A percentile compares a stretch with the other conserved stretches of the same genome.
Evolutionary conservation across 2,797 vertebrate species (phyloP).

Genomic region (Parotocinclus haroldoi): DNA sequence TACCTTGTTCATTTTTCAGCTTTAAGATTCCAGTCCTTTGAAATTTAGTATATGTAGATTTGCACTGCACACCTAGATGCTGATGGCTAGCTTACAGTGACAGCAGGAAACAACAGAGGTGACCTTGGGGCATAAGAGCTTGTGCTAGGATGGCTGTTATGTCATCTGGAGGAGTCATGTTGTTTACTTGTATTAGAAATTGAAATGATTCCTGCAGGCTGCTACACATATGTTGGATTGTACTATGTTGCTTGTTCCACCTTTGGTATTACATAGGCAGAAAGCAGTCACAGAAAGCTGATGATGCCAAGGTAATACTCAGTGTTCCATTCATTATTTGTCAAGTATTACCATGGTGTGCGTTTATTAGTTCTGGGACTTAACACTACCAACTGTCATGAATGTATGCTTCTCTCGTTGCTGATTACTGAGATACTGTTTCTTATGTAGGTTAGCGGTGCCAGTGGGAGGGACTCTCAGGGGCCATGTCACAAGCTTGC

Average conservation of each 20-base stretch:
- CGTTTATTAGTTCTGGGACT: slow-evolving; percentile 4
- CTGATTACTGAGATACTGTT: background rate
- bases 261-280: background rate
- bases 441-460: slow-evolving; percentile 44
- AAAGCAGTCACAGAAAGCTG: background rate
- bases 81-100: slow-evolving; percentile 1
- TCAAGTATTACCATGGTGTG: background rate
- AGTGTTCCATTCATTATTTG: background rate
- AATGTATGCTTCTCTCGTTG: slow-evolving; percentile 34
- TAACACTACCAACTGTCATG: slow-evolving; percentile 23
- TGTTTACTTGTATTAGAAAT: background rate
- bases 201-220: slow-evolving; percentile 4
- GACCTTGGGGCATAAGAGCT: slow-evolving; percentile 10
- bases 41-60: too few relatives aligned
- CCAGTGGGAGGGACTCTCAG: slow-evolving; percentile 37
- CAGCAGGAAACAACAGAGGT: slow-evolving; percentile 12
- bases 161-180: background rate
- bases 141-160: background rate
- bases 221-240: background rate
- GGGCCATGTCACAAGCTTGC: slow-evolving; percentile 49
- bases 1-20: too few relatives aligned
- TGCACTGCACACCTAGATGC: background rate
- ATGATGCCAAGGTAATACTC: background rate
- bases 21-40: too few relatives aligned
- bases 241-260: background rate